Base-by-base conservation (phyloP, 2,797 vertebrate genomes). In the Urophycis tenuis region DNA sequence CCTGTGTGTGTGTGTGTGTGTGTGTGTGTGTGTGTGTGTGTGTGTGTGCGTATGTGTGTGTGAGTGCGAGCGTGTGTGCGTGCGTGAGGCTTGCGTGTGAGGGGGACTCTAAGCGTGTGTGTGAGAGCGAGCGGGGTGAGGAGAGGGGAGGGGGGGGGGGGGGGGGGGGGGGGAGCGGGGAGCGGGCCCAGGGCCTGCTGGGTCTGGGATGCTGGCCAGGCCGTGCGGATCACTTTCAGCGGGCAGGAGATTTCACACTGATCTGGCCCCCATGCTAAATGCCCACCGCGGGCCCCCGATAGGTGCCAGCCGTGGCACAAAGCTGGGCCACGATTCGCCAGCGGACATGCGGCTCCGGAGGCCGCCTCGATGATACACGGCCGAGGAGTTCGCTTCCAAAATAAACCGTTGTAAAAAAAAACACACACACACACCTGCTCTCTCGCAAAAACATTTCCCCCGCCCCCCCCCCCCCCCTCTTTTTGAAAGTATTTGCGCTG, bases 221-320 rank as follows among this genome's bases (percentile, higher is more conserved):
- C 75, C 74, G 69, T n/a, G 60, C 79, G 79, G 88, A 90, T 91
- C 85, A 71, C 82, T 89, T 90, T 90, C 89, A 88, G 87, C 79
- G 82, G 83, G 87, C 85, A 86, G 82, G 83, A 88, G 89, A 89
- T 91, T 87, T 88, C 87, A 84, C 88, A 88, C 85, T 83, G 88
- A 90, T 89, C 81, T 78, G 81, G 81, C 84, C 82, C 60, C 73
- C 73, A 77, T 78, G 81, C 71, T 84, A 85, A 85, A 82, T 83
- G 83, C 73, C 72, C 81, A 81, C 86, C 82, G 79, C 82, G 88
- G 86, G 81, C 75, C 77, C 81, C 82, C 79, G 76, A 76, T 79
- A n/a, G 81, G 17, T 17, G 1, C 45, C 45, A 45, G 39, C 15
- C 41, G 14, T 84, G 82, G 80, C 30, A n/a, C n/a, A n/a, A 19